Evolutionary conservation across 2,888 invertebrate genomes (phyloP).

Genomic region (Amphipoea oculea): DNA sequence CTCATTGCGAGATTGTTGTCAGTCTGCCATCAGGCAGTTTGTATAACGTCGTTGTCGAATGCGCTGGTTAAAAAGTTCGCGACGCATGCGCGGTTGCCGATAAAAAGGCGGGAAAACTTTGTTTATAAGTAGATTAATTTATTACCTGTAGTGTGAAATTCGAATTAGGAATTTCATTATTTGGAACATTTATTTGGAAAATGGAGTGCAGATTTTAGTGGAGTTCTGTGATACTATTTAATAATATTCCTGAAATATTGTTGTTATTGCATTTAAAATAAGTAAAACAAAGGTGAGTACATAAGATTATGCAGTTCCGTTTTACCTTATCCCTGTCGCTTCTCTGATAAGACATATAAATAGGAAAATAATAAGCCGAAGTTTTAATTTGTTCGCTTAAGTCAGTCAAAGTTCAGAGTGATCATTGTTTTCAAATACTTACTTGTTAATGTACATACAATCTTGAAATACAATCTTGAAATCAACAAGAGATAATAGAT

Average conservation of each 20-base stretch:
- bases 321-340: background rate
- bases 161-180: slow-evolving; percentile 3
- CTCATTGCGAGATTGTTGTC: slow-evolving; percentile 75
- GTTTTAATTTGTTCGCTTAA: slow-evolving; percentile 18
- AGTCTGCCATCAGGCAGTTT: slow-evolving; percentile 78
- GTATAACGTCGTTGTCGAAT: slow-evolving; percentile 76
- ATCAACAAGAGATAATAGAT: background rate
- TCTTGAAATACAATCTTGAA: too few species aligned
- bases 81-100: slow-evolving; percentile 73
- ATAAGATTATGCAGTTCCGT: background rate
- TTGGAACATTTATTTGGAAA: background rate
- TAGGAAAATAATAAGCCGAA: slow-evolving; percentile 19
- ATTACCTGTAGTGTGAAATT: slow-evolving; percentile 23
- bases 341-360: background rate
- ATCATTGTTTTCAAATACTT: background rate
- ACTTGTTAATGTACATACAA: background rate
- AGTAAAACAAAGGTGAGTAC: slow-evolving; percentile 38
- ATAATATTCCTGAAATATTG: background rate
- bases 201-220: slow-evolving; percentile 44
- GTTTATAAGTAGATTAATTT: slow-evolving; percentile 27
- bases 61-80: slow-evolving; percentile 80
- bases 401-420: slow-evolving; percentile 15
- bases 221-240: slow-evolving; percentile 35
- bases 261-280: slow-evolving; percentile 9
- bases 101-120: slow-evolving; percentile 74